Conservation (phyloP, 2,888 invertebrate genomes). For the Melinopterus prodromus region DNA sequence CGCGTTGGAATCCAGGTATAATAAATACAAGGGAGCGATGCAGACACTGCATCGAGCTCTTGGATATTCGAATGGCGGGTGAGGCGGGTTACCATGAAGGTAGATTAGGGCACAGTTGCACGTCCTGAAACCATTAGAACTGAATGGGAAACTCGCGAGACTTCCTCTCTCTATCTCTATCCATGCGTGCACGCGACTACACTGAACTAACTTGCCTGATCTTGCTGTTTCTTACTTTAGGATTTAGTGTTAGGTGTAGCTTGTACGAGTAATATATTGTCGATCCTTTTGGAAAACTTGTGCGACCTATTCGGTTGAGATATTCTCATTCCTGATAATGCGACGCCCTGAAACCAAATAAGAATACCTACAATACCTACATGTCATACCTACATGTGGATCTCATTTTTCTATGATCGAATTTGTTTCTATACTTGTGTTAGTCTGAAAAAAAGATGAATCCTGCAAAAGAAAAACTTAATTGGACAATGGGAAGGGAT, state of each 20-base stretch:
- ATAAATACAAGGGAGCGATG: slow-evolving; percentile 59
- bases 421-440: no score
- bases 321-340: no score
- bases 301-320: no score
- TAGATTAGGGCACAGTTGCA: slow-evolving; percentile 35
- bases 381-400: no score
- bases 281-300: background rate
- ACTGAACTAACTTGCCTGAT: slow-evolving; percentile 4
- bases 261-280: background rate
- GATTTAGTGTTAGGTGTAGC: background rate
- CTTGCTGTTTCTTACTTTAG: background rate
- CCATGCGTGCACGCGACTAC: slow-evolving; percentile 4
- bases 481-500: no score
- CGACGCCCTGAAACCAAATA: no score
- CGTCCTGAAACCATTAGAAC: background rate
- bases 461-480: no score
- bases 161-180: background rate
- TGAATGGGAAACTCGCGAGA: background rate
- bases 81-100: slow-evolving; percentile 35
- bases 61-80: slow-evolving; percentile 50
- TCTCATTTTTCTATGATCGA: no score
- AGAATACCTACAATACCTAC: no score
- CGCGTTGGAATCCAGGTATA: slow-evolving; percentile 58
- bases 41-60: slow-evolving; percentile 58
- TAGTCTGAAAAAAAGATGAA: no score